A percentile compares a stretch with the other conserved stretches of the same genome.
phyloP scores from a whole-genome alignment of 2,888 invertebrate species.

The Aphrophora alni region DNA sequence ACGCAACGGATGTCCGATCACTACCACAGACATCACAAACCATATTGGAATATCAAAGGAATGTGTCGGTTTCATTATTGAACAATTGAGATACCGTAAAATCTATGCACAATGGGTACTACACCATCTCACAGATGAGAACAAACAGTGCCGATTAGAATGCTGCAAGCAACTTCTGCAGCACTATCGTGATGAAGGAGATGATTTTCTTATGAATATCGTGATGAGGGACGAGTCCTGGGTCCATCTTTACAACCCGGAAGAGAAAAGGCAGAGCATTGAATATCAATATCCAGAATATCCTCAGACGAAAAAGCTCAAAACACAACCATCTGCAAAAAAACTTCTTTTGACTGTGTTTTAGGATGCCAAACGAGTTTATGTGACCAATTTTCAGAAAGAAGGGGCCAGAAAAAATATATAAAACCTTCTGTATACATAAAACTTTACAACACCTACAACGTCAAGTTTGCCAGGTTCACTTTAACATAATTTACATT shows the following conservation, averaged over 20 bases:
- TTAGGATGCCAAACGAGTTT: not conserved
- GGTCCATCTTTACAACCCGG: not conserved
- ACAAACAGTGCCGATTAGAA: constrained; percentile 13
- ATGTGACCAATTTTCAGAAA: not conserved
- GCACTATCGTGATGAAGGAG: not conserved
- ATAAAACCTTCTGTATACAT: too few species aligned
- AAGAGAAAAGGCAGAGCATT: not conserved
- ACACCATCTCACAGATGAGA: constrained; percentile 4
- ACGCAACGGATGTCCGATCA: too few species aligned
- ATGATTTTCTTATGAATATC: not conserved
- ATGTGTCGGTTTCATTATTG: too few species aligned
- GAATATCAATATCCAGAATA: not conserved
- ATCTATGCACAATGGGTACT: not conserved
- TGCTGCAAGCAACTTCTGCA: constrained; percentile 18
- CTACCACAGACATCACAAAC: too few species aligned
- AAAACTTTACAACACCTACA: too few species aligned
- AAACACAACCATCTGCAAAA: not conserved
- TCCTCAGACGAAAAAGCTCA: not conserved
- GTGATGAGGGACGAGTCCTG: not conserved
- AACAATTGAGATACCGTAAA: too few species aligned
- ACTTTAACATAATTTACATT: too few species aligned
- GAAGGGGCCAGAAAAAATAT: not conserved
- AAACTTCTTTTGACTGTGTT: too few species aligned
- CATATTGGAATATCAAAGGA: too few species aligned
- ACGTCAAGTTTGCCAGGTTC: too few species aligned